Percentiles rank a stretch among this genome's conserved stretches.
phyloP scores from a whole-genome alignment of 2,113 vertebrate genomes.

The Bos taurus region DNA sequence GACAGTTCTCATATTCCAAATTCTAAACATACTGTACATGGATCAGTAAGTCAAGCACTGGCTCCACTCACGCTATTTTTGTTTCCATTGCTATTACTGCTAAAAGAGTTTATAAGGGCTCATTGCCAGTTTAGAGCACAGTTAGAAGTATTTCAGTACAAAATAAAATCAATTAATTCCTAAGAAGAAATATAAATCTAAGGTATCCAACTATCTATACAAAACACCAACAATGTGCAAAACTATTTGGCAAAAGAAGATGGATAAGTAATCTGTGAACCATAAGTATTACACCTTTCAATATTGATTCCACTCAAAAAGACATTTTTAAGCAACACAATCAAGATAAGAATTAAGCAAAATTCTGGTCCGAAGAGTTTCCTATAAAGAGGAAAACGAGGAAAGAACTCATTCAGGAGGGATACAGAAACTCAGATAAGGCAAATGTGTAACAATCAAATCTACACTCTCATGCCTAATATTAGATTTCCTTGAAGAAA shows the following conservation, averaged over 20 bases:
- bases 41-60: neutral
- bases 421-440: neutral
- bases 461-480: neutral
- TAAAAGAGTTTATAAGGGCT: neutral
- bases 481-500: neutral
- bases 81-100: neutral
- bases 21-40: slow-evolving; percentile 21
- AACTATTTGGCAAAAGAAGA: slow-evolving; percentile 7
- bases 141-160: slow-evolving; percentile 21
- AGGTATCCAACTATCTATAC: neutral
- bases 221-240: neutral
- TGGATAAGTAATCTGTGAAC: neutral
- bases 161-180: slow-evolving; percentile 51
- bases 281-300: neutral
- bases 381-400: neutral
- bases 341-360: slow-evolving; percentile 13
- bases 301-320: neutral
- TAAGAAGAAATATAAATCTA: slow-evolving; percentile 47
- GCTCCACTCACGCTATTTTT: neutral
- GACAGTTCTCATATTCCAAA: slow-evolving; percentile 2
- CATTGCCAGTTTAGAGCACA: slow-evolving; percentile 24
- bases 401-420: neutral
- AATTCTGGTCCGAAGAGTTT: neutral
- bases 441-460: neutral
- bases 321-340: neutral